Evolutionary conservation across 2,797 vertebrate species (phyloP).

Genomic region (Numenius phaeopus): DNA sequence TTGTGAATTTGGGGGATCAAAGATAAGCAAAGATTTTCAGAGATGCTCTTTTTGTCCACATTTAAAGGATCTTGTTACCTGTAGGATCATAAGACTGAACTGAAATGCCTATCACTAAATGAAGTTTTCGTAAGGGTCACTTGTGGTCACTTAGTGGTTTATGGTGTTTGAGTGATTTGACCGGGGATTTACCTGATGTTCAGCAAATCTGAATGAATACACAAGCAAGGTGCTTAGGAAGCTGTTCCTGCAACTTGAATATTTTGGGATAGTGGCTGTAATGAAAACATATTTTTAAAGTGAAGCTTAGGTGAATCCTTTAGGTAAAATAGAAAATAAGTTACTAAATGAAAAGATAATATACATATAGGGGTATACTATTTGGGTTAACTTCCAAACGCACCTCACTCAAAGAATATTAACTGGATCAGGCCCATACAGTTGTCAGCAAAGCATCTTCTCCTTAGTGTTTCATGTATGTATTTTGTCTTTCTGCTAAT

Average conservation of each 20-base stretch:
- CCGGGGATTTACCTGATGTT: background rate
- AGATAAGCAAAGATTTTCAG: background rate
- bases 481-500: background rate
- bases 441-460: background rate
- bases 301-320: background rate
- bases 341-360: background rate
- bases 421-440: background rate
- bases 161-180: background rate
- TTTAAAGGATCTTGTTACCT: background rate
- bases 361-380: background rate
- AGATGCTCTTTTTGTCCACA: background rate
- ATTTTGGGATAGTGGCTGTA: background rate
- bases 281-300: background rate
- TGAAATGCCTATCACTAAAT: background rate
- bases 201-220: background rate
- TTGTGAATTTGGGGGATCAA: background rate
- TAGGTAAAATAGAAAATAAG: background rate
- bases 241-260: background rate
- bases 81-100: background rate
- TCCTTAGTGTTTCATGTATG: background rate
- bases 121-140: background rate
- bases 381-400: background rate
- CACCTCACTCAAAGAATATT: background rate
- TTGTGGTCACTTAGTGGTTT: background rate
- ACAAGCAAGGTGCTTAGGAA: background rate